phyloP scores from a whole-genome alignment of 2,797 vertebrate genomes.

The Coreius guichenoti region DNA sequence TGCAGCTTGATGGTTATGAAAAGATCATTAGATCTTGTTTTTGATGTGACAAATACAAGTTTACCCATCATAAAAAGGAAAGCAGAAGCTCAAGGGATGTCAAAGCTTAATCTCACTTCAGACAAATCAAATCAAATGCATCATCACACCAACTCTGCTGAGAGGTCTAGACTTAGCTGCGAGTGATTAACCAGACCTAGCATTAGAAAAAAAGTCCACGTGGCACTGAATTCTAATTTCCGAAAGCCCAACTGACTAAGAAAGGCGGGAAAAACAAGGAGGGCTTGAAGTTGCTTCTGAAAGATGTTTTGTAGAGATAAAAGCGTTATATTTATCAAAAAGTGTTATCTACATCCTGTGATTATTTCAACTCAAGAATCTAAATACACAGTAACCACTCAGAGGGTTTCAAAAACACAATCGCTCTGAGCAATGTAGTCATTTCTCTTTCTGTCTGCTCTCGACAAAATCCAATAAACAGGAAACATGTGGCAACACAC shows the following conservation, averaged over 20 bases:
- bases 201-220: slow-evolving; percentile 36
- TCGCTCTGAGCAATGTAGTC: not conserved
- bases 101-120: slow-evolving; percentile 49
- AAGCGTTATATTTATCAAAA: slow-evolving; percentile 44
- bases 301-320: slow-evolving; percentile 58
- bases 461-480: slow-evolving; percentile 37
- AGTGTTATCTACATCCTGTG: slow-evolving; percentile 35
- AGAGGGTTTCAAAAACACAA: slow-evolving; percentile 29
- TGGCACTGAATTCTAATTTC: slow-evolving; percentile 58
- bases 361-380: slow-evolving; percentile 39
- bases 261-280: slow-evolving; percentile 42
- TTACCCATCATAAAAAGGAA: slow-evolving; percentile 33
- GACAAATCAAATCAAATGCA: slow-evolving; percentile 45
- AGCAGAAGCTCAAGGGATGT: slow-evolving; percentile 30
- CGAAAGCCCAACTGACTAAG: slow-evolving; percentile 56
- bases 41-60: slow-evolving; percentile 26
- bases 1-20: slow-evolving; percentile 14
- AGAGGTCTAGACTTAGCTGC: slow-evolving; percentile 45
- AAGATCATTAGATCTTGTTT: slow-evolving; percentile 39
- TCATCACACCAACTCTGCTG: slow-evolving; percentile 51
- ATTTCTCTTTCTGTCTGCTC: slow-evolving; percentile 28
- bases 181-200: slow-evolving; percentile 54
- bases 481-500: slow-evolving; percentile 47
- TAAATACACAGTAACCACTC: slow-evolving; percentile 27
- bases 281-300: slow-evolving; percentile 43